A percentile compares a stretch with the other conserved stretches of the same genome.
Evolutionary conservation across 2,113 vertebrate species (phyloP).

Genomic region (Sinocyclocheilus rhinocerous): DNA sequence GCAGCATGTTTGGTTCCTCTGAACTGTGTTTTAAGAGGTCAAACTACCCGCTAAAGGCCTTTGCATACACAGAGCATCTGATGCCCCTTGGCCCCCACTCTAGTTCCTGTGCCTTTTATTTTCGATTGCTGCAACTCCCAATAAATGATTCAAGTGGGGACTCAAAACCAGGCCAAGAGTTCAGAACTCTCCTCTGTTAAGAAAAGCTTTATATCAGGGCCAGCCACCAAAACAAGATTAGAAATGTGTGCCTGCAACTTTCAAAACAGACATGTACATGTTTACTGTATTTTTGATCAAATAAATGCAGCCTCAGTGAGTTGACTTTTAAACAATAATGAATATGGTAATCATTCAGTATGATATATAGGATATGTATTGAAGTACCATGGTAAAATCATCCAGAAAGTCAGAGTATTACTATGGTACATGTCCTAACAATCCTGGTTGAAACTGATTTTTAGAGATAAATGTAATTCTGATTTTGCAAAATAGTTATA

Average conservation of each 20-base stretch:
- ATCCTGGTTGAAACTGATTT: background rate
- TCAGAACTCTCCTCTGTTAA: background rate
- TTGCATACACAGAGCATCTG: background rate
- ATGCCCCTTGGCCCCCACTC: background rate
- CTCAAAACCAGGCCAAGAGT: background rate
- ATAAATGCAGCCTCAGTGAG: too few relatives aligned
- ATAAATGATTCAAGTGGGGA: conserved; percentile 35
- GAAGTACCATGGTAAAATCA: too few relatives aligned
- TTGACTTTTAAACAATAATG: too few relatives aligned
- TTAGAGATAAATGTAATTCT: background rate
- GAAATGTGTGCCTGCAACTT: background rate
- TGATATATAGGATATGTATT: too few relatives aligned
- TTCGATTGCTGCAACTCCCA: background rate
- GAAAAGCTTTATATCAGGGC: background rate
- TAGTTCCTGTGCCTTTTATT: conserved; percentile 8
- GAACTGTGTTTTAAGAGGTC: background rate
- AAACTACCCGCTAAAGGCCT: background rate
- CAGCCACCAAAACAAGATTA: conserved; percentile 19
- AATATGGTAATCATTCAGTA: too few relatives aligned
- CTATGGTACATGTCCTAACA: background rate
- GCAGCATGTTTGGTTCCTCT: background rate
- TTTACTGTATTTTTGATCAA: too few relatives aligned
- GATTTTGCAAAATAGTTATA: background rate
- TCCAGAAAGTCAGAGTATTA: too few relatives aligned
- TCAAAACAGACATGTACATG: too few relatives aligned